A percentile compares a stretch with the other conserved stretches of the same genome.
Evolutionary conservation across 2,888 invertebrate species (phyloP).

Genomic region (Caradrina clavipalpis): DNA sequence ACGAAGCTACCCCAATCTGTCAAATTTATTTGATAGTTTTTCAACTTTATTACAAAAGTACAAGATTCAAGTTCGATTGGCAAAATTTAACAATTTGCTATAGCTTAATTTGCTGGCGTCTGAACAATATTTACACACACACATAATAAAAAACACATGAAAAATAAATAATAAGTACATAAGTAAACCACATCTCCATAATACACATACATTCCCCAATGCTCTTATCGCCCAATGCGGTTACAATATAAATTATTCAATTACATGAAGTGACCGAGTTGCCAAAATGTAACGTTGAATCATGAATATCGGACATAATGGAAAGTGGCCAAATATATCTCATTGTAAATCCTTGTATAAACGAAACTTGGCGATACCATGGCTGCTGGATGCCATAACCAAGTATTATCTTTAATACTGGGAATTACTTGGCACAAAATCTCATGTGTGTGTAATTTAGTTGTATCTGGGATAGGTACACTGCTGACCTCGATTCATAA

Average conservation of each 20-base stretch:
- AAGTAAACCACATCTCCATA: neutral
- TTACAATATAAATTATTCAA: conserved; percentile 50
- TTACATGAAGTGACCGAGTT: conserved; percentile 51
- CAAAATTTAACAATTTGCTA: no score
- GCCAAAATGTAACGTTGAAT: conserved; percentile 44
- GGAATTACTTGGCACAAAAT: conserved; percentile 63
- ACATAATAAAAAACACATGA: no score
- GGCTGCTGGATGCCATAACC: conserved; percentile 53
- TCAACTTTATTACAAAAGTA: no score
- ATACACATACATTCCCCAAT: conserved; percentile 8
- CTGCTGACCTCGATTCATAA: conserved; percentile 48
- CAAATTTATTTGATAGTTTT: no score
- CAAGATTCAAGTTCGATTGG: no score
- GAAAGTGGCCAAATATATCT: conserved; percentile 74
- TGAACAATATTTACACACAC: no score
- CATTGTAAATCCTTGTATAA: conserved; percentile 63
- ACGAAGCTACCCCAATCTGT: no score
- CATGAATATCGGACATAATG: conserved; percentile 62
- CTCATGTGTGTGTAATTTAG: conserved; percentile 37
- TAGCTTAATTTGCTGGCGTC: no score
- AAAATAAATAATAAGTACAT: no score
- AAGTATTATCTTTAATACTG: conserved; percentile 51
- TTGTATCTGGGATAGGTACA: conserved; percentile 24
- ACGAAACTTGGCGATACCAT: conserved; percentile 60
- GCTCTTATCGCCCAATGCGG: conserved; percentile 30